Percentiles rank a stretch among this genome's conserved stretches.
Evolutionary conservation across 2,888 invertebrate species (phyloP).

Genomic region (Dryococelus australis): DNA sequence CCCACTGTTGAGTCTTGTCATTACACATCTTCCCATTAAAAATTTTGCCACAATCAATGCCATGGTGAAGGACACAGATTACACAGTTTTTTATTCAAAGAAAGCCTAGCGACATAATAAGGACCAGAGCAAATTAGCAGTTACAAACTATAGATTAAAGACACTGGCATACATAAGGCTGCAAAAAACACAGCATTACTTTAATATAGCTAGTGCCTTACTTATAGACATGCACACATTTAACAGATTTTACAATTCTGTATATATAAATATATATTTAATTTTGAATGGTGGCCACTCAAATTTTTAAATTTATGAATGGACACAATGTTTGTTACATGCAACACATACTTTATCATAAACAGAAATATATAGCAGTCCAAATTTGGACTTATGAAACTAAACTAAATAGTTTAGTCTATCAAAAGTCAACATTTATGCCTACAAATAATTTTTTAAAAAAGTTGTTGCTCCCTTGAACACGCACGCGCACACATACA

Average conservation of each 20-base stretch:
- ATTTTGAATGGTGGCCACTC: not conserved
- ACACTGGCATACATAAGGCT: not conserved
- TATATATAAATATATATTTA: not conserved
- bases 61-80: not conserved
- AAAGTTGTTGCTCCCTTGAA: conserved; percentile 13
- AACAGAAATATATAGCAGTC: not conserved
- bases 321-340: not conserved
- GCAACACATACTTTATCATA: not conserved
- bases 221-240: not conserved
- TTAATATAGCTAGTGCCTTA: not conserved
- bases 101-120: not conserved
- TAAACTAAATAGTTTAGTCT: not conserved
- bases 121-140: not conserved
- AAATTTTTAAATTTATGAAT: not conserved
- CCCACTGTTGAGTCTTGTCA: not conserved
- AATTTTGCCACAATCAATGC: not conserved
- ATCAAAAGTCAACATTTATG: not conserved
- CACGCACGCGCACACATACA: not conserved
- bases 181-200: not conserved
- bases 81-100: not conserved
- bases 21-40: not conserved
- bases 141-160: not conserved
- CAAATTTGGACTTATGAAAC: not conserved
- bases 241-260: not conserved
- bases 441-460: no score